phyloP scores from a whole-genome alignment of 1,140 invertebrate genomes.

The Drosophila dunni region DNA sequence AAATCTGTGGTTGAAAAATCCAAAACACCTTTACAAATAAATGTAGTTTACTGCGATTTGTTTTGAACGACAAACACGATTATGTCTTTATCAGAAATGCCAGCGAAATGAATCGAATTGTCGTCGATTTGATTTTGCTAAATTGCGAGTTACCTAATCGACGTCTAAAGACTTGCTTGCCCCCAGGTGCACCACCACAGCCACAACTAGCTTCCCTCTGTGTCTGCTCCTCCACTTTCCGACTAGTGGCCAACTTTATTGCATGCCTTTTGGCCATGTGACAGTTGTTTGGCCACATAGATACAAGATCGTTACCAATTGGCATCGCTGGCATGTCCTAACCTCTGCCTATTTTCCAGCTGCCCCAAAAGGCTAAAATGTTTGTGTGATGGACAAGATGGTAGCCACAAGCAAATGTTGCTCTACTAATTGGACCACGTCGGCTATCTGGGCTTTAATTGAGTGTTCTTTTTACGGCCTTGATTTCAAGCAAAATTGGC shows the following conservation, averaged over 20 bases:
- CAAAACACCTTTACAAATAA: conserved; percentile 3
- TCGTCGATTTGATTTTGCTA: conserved; percentile 64
- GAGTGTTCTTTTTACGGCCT: conserved; percentile 17
- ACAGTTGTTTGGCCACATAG: conserved; percentile 50
- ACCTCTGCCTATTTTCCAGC: conserved; percentile 52
- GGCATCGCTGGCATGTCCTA: conserved; percentile 58
- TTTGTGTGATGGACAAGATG: background rate
- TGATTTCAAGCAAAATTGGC: conserved; percentile 5
- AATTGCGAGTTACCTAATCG: conserved; percentile 62
- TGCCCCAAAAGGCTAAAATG: conserved; percentile 57
- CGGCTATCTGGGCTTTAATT: conserved; percentile 49
- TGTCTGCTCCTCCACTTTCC: too few species aligned
- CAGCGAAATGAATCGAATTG: conserved; percentile 41
- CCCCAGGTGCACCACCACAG: conserved; percentile 34
- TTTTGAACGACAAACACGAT: conserved; percentile 18
- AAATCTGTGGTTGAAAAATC: background rate
- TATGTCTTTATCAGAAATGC: conserved; percentile 25
- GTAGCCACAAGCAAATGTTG: conserved; percentile 19
- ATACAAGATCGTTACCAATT: conserved; percentile 51
- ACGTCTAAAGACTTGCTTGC: conserved; percentile 34
- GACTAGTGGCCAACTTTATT: conserved; percentile 7
- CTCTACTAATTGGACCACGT: conserved; percentile 63
- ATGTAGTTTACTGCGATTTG: conserved; percentile 5
- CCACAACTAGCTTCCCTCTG: conserved; percentile 26
- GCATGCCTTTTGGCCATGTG: conserved; percentile 20